Conservation (phyloP, 2,113 vertebrate species). For the Ceyx cyanopectus region DNA sequence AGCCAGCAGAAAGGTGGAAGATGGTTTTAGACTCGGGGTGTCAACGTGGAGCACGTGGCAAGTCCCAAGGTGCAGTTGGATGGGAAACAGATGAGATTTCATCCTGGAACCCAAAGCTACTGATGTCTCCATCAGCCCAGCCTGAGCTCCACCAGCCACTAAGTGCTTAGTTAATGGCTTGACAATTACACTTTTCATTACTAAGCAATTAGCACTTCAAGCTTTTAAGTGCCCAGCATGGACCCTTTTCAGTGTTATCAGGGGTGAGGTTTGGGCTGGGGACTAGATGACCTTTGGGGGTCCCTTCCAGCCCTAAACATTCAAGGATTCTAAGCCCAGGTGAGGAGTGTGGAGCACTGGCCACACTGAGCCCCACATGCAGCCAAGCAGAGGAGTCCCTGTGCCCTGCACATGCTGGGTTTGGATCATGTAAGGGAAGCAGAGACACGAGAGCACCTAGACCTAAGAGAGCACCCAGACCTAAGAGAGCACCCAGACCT, state of each 20-base stretch:
- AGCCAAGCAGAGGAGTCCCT: rapidly evolving
- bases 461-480: not conserved
- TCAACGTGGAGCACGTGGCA: not conserved
- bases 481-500: not conserved
- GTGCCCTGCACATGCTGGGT: rapidly evolving
- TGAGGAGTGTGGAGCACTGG: rapidly evolving
- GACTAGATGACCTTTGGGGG: no score
- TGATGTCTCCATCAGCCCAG: not conserved
- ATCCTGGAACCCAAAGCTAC: not conserved
- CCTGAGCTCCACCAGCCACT: not conserved
- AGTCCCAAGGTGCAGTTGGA: not conserved
- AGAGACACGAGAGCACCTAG: not conserved
- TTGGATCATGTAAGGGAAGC: not conserved
- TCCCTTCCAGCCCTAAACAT: no score
- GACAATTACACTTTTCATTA: slow-evolving; percentile 19
- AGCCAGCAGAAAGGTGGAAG: not conserved
- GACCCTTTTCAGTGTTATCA: not conserved
- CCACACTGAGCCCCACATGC: rapidly evolving
- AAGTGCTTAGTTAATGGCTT: not conserved
- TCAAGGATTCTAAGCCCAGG: no score
- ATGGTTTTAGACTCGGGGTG: not conserved
- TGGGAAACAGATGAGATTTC: not conserved
- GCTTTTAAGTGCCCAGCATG: not conserved
- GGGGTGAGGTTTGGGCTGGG: not conserved
- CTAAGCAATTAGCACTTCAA: not conserved